Conservation (phyloP, 2,797 vertebrate species). For the Petrocephalus sullivani region DNA sequence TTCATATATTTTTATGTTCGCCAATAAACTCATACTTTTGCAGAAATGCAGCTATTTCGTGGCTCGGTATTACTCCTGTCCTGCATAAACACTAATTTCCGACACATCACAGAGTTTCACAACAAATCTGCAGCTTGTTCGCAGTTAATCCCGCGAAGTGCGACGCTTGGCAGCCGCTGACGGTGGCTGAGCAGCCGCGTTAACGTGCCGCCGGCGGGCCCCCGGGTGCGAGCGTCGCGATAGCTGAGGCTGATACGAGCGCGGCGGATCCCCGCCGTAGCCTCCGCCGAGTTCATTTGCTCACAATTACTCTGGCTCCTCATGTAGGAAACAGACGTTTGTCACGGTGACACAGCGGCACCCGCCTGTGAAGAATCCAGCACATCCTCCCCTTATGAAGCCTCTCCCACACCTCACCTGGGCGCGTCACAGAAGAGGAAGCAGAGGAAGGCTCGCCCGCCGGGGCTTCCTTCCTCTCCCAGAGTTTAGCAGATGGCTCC, state of each 20-base stretch:
- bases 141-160: neutral
- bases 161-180: neutral
- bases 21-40: neutral
- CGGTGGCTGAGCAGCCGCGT: neutral
- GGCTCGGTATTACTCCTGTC: neutral
- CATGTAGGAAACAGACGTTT: constrained; percentile 52
- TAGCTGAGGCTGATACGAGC: neutral
- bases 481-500: neutral
- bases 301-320: constrained; percentile 54
- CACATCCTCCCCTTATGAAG: neutral
- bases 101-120: neutral
- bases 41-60: neutral
- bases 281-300: constrained; percentile 57
- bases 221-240: neutral
- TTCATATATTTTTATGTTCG: neutral
- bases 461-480: neutral
- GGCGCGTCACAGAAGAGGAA: neutral
- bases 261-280: constrained; percentile 13
- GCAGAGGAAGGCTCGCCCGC: neutral
- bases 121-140: neutral
- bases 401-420: neutral
- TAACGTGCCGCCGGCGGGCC: neutral
- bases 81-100: neutral
- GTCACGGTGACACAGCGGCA: constrained; percentile 40
- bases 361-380: constrained; percentile 6